Evolutionary conservation across 2,888 invertebrate species (phyloP).

Genomic region (Drosophila rellima): DNA sequence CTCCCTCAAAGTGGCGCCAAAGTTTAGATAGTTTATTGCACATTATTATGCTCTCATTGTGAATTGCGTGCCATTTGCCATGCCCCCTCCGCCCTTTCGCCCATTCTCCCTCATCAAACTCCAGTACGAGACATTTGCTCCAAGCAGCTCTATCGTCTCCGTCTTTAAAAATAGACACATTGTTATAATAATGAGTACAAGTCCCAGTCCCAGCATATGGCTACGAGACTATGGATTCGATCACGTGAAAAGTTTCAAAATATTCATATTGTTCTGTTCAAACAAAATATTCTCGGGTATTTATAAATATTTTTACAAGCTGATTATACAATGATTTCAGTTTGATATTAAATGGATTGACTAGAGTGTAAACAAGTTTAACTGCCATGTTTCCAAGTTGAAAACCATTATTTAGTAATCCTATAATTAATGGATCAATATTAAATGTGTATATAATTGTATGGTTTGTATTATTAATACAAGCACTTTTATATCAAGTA

Average conservation of each 20-base stretch:
- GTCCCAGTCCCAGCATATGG: constrained; percentile 61
- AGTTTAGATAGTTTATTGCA: constrained; percentile 82
- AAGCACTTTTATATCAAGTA: background rate
- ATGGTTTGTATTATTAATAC: background rate
- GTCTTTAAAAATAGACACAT: constrained; percentile 48
- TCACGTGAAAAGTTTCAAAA: constrained; percentile 39
- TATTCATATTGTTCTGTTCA: constrained; percentile 6
- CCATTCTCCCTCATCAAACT: background rate
- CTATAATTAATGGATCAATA: constrained; percentile 14
- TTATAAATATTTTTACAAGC: constrained; percentile 36
- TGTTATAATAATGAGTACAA: constrained; percentile 48
- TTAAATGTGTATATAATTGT: background rate
- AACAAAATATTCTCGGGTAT: constrained; percentile 6
- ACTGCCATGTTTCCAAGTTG: constrained; percentile 16
- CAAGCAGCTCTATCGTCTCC: constrained; percentile 13
- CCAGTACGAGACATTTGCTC: constrained; percentile 49
- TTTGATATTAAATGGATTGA: background rate
- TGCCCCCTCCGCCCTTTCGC: background rate
- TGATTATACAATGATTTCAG: constrained; percentile 7
- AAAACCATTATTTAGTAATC: constrained; percentile 7
- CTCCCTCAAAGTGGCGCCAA: constrained; percentile 80
- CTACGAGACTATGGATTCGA: constrained; percentile 49
- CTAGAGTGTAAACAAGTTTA: constrained; percentile 27
- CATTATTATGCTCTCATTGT: constrained; percentile 79
- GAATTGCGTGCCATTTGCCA: constrained; percentile 59